Evolutionary conservation across 2,888 invertebrate genomes (phyloP).

Genomic region (Hirtodrosophila duncani): DNA sequence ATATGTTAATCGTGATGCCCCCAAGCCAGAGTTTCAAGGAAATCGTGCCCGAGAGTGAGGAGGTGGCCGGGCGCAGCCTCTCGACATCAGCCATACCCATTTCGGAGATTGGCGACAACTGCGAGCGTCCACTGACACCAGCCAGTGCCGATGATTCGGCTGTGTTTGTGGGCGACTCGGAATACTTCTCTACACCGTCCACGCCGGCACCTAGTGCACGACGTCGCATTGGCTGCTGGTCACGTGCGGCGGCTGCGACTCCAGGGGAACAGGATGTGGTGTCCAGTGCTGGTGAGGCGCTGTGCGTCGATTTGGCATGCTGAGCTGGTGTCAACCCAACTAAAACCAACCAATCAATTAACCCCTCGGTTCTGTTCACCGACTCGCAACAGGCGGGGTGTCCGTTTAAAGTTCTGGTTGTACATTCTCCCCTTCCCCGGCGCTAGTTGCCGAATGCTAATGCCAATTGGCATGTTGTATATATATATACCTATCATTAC

Average conservation of each 20-base stretch:
- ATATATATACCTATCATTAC: neutral
- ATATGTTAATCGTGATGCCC: conserved; percentile 83
- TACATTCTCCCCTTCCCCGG: conserved; percentile 35
- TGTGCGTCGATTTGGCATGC: conserved; percentile 53
- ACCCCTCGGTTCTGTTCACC: conserved; percentile 43
- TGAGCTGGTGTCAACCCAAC: conserved; percentile 41
- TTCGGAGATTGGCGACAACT: conserved; percentile 74
- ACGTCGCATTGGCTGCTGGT: conserved; percentile 40
- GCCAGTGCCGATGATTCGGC: conserved; percentile 65
- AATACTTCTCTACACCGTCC: conserved; percentile 50
- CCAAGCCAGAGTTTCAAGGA: conserved; percentile 73
- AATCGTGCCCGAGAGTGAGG: conserved; percentile 61
- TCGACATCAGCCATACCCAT: conserved; percentile 69
- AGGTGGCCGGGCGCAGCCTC: too few species aligned
- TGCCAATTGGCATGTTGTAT: conserved; percentile 8
- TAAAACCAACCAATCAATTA: conserved; percentile 18
- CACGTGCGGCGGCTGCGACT: too few species aligned
- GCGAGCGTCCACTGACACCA: conserved; percentile 60
- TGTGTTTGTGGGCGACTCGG: conserved; percentile 54
- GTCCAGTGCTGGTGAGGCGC: conserved; percentile 38
- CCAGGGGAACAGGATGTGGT: too few species aligned
- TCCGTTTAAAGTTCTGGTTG: conserved; percentile 41
- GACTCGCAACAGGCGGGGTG: conserved; percentile 22
- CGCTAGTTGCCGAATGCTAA: too few species aligned
- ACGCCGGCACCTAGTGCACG: conserved; percentile 30